Evolutionary conservation across 2,797 vertebrate species (phyloP).

Genomic region (Neopelma chrysocephalum): DNA sequence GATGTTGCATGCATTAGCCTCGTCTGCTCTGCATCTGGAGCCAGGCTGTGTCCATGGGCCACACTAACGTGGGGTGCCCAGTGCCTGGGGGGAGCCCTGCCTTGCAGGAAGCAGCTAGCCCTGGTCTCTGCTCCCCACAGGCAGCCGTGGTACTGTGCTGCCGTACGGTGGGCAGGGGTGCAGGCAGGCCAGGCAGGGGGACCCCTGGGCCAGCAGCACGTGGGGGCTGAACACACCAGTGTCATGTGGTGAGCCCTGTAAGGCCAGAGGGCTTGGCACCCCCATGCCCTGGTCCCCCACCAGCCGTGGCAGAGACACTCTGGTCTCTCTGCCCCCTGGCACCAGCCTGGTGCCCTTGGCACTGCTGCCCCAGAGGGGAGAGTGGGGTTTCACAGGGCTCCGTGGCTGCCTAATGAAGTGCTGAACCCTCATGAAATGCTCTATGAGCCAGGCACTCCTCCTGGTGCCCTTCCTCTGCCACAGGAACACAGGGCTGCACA

Average conservation of each 20-base stretch:
- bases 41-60: neutral
- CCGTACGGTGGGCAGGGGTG: neutral
- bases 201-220: fast-evolving
- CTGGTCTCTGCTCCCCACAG: neutral
- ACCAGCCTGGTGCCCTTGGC: neutral
- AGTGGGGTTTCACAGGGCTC: neutral
- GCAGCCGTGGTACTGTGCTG: neutral
- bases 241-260: neutral
- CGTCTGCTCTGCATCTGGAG: neutral
- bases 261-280: neutral
- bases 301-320: fast-evolving
- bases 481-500: neutral
- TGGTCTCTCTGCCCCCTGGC: neutral
- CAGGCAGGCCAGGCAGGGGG: neutral
- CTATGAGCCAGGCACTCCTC: neutral
- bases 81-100: neutral
- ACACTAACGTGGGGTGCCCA: fast-evolving
- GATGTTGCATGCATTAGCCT: neutral
- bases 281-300: fast-evolving
- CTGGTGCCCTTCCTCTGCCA: neutral
- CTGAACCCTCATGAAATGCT: neutral
- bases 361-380: neutral
- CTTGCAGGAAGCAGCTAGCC: neutral
- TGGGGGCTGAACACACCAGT: neutral
- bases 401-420: neutral